phyloP scores from a whole-genome alignment of 2,888 invertebrate genomes.

The Lutraria lutraria region DNA sequence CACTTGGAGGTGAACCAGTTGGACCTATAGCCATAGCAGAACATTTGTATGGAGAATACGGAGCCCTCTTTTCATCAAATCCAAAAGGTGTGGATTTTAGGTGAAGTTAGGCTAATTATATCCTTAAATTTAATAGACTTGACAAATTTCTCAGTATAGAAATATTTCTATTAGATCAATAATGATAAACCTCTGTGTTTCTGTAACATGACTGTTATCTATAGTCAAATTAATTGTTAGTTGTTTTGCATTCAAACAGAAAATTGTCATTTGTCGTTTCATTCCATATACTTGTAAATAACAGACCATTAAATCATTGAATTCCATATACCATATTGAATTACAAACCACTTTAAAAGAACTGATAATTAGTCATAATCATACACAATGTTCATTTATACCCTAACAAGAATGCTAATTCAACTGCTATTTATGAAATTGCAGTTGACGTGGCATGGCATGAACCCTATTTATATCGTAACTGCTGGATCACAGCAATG shows the following conservation, averaged over 20 bases:
- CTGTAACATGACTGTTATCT: too few relatives aligned
- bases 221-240: too few relatives aligned
- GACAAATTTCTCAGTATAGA: constrained; percentile 2
- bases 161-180: too few relatives aligned
- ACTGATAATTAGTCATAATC: not conserved
- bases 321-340: too few relatives aligned
- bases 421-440: constrained; percentile 37
- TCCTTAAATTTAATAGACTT: not conserved
- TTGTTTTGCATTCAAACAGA: too few relatives aligned
- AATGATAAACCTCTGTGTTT: too few relatives aligned
- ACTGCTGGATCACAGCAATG: constrained; percentile 67
- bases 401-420: not conserved
- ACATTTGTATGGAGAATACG: constrained; percentile 45
- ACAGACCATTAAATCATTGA: too few relatives aligned
- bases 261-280: too few relatives aligned
- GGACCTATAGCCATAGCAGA: constrained; percentile 55
- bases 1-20: constrained; percentile 32
- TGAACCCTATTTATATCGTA: constrained; percentile 56
- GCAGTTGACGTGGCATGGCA: constrained; percentile 56
- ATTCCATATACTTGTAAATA: too few relatives aligned
- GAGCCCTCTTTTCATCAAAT: constrained; percentile 39
- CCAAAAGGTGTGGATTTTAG: constrained; percentile 55
- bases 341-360: too few relatives aligned
- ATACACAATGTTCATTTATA: not conserved
- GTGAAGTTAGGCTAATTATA: too few relatives aligned